Base-by-base conservation (phyloP, 2,797 vertebrate genomes). In the Characodon lateralis region DNA sequence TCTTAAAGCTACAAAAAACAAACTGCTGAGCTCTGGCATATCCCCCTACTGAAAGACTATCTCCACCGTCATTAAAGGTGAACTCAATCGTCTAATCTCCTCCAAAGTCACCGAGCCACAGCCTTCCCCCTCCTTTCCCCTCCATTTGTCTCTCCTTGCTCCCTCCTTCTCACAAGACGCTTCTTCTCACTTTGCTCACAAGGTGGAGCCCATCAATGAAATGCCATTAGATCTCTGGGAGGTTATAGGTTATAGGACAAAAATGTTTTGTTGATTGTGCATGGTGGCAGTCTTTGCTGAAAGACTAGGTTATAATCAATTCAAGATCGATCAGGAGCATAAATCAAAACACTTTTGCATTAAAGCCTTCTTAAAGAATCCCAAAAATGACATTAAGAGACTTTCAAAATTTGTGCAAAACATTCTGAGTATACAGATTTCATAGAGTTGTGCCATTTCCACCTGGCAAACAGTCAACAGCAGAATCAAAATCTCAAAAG, bases 21-120 rank as follows among this genome's bases (percentile, higher is more conserved):
- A 96, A 96, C 93, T 92, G 93, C 95, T 95, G 93, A 95, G 94
- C 93, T 94, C 87, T 89, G 92, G 92, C 89, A 93, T 95, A 93
- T 90, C 90, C 92, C 91, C 88, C 20, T 81, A 71, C 93, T 95
- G 95, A 95, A 96, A 96, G 94, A 94, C 94, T 95, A 95, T 95
- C 93, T 94, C 89, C 88, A 86, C 81, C 84, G 78, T 90, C 94
- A 93, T 94, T 94, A 95, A 95, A 95, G 89, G 94, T 94, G 91
- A 94, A 94, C 93, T 94, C 92, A 93, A 89, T 94, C 85, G 83
- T 89, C 91, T 93, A 93, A 95, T 94, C 94, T 94, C 89, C 83
- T 90, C 88, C 92, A 94, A 94, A 95, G 94, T 95, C 94, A 95
- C 89, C 83, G 85, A 87, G 87, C 78, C 85, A 75, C 84, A 85